These are phyloP conservation scores for Drosophila kohkoa DNA, from an alignment of 1,140 invertebrate genomes.

Conservation along the genomic window DNA sequence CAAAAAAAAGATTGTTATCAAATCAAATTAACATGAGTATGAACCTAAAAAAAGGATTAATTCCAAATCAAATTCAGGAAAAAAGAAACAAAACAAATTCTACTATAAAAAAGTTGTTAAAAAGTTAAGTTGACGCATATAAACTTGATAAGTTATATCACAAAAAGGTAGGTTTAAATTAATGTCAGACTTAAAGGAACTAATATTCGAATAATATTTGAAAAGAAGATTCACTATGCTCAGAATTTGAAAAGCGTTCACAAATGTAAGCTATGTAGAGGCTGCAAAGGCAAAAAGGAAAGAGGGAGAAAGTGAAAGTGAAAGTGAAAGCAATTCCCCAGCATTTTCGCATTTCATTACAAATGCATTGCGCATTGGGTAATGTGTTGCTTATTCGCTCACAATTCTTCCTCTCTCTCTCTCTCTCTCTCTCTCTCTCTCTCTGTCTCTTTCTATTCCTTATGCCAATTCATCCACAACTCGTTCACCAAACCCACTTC, in stretches of 20 bases:
- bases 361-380: constrained; percentile 20
- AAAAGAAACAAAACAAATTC: too few species aligned
- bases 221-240: too few species aligned
- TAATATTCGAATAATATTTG: too few species aligned
- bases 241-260: neutral
- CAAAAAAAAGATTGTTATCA: too few species aligned
- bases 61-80: too few species aligned
- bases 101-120: too few species aligned
- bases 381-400: constrained; percentile 15
- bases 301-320: neutral
- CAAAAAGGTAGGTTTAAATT: neutral
- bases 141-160: too few species aligned
- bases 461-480: constrained; percentile 7
- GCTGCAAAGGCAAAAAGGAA: neutral
- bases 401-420: neutral
- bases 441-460: neutral
- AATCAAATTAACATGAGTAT: too few species aligned
- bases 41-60: too few species aligned
- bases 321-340: neutral
- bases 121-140: too few species aligned
- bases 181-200: neutral
- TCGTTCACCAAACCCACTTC: neutral
- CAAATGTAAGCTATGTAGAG: neutral
- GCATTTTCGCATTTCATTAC: constrained; percentile 17
- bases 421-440: too few species aligned